Evolutionary conservation across 2,888 invertebrate genomes (phyloP).

Genomic region (Nymphalis urticae): DNA sequence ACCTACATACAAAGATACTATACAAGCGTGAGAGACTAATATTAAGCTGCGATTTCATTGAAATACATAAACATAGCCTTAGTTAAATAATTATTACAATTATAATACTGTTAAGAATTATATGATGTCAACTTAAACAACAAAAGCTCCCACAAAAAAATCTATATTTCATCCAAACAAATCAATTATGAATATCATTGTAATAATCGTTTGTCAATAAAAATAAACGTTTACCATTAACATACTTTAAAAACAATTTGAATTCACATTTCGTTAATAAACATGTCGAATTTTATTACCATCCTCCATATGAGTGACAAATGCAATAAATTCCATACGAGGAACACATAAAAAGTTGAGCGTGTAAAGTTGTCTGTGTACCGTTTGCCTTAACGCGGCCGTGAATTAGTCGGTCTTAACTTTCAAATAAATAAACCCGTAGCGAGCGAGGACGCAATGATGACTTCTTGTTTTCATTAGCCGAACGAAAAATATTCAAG

Average conservation of each 20-base stretch:
- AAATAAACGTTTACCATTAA: slow-evolving; percentile 17
- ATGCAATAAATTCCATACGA: slow-evolving; percentile 66
- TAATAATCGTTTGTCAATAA: slow-evolving; percentile 6
- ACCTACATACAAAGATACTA: no score
- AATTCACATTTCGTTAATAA: slow-evolving; percentile 29
- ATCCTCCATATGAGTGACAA: slow-evolving; percentile 61
- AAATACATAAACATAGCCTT: no score
- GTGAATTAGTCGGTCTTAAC: slow-evolving; percentile 66
- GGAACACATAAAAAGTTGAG: slow-evolving; percentile 66
- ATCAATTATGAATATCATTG: no score
- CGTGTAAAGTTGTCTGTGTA: slow-evolving; percentile 64
- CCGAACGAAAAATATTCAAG: slow-evolving; percentile 46
- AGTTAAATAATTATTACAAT: no score
- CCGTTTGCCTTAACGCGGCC: slow-evolving; percentile 60
- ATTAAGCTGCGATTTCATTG: no score
- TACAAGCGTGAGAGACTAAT: no score
- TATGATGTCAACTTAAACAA: no score
- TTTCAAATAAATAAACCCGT: slow-evolving; percentile 64
- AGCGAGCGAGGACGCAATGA: slow-evolving; percentile 45
- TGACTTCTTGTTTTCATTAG: slow-evolving; percentile 48
- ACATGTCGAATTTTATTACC: slow-evolving; percentile 60
- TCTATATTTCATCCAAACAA: no score
- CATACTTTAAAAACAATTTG: slow-evolving; percentile 28
- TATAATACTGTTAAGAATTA: no score
- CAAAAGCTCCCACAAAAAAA: no score